phyloP scores from a whole-genome alignment of 2,113 vertebrate species.

The Plecturocebus donacophilus region DNA sequence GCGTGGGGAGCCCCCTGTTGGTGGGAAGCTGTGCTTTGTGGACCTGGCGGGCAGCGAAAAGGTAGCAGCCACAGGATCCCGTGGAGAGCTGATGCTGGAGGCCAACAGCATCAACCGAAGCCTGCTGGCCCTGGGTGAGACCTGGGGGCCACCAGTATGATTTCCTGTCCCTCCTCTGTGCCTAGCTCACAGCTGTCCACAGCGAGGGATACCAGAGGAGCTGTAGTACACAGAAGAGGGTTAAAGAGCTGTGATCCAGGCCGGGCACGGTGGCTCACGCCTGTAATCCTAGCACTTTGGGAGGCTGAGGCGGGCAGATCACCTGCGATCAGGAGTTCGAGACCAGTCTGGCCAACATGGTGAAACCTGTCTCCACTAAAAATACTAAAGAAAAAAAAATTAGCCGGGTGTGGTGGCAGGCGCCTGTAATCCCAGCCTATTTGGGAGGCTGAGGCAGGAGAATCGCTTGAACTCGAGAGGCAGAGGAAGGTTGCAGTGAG shows the following conservation, averaged over 20 bases:
- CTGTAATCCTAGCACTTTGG: too few species aligned
- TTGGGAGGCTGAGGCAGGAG: too few species aligned
- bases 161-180: background rate
- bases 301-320: too few species aligned
- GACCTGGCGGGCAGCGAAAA: constrained; percentile 88
- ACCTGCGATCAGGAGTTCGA: too few species aligned
- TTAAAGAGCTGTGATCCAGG: background rate
- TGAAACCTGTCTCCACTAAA: too few species aligned
- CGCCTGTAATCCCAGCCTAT: too few species aligned
- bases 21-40: constrained; percentile 85
- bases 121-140: constrained; percentile 86
- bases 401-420: too few species aligned
- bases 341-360: too few species aligned
- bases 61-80: constrained; percentile 82
- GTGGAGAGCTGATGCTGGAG: constrained; percentile 82
- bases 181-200: background rate
- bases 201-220: background rate
- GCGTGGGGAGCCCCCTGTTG: background rate
- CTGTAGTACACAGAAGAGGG: accelerated
- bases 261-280: too few species aligned
- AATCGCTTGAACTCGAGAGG: too few species aligned
- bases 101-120: constrained; percentile 89
- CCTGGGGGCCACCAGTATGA: accelerated
- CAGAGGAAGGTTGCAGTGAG: too few species aligned
- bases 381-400: too few species aligned